phyloP scores from a whole-genome alignment of 2,797 vertebrate genomes.

The Enteromius fasciolatus region DNA sequence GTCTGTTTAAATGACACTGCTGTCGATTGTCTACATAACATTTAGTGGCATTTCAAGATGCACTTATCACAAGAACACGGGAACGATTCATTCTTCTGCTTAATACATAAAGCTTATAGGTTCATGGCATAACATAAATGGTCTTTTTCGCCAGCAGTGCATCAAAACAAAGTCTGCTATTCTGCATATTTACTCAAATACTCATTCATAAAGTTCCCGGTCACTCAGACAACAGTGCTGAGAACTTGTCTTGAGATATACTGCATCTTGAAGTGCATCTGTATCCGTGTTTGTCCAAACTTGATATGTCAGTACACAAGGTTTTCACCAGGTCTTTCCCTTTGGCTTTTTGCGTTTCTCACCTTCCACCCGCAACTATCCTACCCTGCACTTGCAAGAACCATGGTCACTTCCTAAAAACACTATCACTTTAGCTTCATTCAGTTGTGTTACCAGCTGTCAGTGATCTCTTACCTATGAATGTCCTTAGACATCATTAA shows the following conservation, averaged over 20 bases:
- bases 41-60: constrained; percentile 72
- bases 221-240: neutral
- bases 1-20: constrained; percentile 75
- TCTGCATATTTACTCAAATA: constrained; percentile 2
- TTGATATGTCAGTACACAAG: constrained; percentile 75
- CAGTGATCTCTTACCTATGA: constrained; percentile 45
- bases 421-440: constrained; percentile 14
- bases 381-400: constrained; percentile 58
- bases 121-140: neutral
- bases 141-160: neutral
- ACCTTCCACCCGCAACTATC: constrained; percentile 59
- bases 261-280: constrained; percentile 65
- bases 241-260: constrained; percentile 36
- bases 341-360: constrained; percentile 45
- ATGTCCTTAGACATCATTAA: constrained; percentile 46
- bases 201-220: constrained; percentile 14
- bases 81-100: constrained; percentile 15
- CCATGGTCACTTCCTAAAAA: constrained; percentile 31
- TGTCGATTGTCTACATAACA: constrained; percentile 78
- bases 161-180: constrained; percentile 25
- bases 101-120: constrained; percentile 13
- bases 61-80: constrained; percentile 63
- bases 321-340: constrained; percentile 70
- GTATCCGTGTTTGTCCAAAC: constrained; percentile 74
- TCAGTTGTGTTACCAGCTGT: constrained; percentile 31